Conservation (phyloP, 2,113 vertebrate species). For the Chaetura pelagica region DNA sequence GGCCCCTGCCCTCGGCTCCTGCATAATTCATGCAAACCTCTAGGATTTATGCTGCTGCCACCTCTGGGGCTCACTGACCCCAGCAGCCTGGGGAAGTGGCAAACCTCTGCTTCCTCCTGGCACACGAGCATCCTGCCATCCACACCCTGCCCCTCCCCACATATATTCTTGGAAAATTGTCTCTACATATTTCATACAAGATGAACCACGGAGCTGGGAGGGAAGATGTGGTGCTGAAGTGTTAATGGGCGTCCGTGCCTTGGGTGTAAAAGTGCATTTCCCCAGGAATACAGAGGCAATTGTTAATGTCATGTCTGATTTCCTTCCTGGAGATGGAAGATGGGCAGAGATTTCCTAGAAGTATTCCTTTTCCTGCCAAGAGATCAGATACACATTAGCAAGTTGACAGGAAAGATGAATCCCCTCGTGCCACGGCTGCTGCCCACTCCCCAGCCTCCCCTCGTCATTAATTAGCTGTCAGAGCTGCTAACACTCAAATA, state of each 20-base stretch:
- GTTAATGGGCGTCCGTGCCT: slow-evolving; percentile 52
- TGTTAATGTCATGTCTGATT: slow-evolving; percentile 78
- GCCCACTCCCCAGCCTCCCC: slow-evolving; percentile 66
- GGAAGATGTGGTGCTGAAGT: background rate
- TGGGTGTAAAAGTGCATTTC: slow-evolving; percentile 47
- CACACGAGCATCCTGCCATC: rapidly evolving
- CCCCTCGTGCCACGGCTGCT: slow-evolving; percentile 41
- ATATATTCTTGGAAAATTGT: background rate
- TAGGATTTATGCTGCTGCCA: rapidly evolving
- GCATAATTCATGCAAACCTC: background rate
- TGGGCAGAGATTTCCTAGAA: slow-evolving; percentile 71
- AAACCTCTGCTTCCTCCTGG: rapidly evolving
- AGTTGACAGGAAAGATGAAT: slow-evolving; percentile 72
- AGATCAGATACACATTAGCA: slow-evolving; percentile 51
- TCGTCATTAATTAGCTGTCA: slow-evolving; percentile 83
- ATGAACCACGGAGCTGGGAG: rapidly evolving
- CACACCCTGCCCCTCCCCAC: rapidly evolving
- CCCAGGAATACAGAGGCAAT: slow-evolving; percentile 67
- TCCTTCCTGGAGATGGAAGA: slow-evolving; percentile 63
- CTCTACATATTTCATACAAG: background rate
- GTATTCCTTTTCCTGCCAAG: slow-evolving; percentile 19
- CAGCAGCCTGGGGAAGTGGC: background rate
- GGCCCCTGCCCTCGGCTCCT: background rate
- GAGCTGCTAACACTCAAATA: slow-evolving; percentile 65
- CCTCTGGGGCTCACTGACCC: background rate